Percentiles rank a stretch among this genome's conserved stretches.
These are phyloP conservation scores for Mellivora capensis DNA, from an alignment of 2,113 vertebrate genomes.

Conservation along the genomic window DNA sequence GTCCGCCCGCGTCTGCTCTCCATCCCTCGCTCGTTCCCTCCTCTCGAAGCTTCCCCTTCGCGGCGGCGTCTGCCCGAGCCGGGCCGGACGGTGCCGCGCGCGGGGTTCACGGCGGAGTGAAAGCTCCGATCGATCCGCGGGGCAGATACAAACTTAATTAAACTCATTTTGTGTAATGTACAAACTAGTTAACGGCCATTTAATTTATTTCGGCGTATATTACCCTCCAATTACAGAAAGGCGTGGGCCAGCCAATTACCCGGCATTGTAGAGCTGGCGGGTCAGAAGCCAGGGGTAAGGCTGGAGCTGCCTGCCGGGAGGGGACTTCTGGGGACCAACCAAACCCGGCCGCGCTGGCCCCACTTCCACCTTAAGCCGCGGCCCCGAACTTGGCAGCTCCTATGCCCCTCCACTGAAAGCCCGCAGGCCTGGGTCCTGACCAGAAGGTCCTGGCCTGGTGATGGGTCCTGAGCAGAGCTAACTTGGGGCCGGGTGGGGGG, in stretches of 20 bases:
- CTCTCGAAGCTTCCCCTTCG: background rate
- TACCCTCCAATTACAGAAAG: slow-evolving; percentile 73
- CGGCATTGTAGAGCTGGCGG: slow-evolving; percentile 25
- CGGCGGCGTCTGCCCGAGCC: slow-evolving; percentile 76
- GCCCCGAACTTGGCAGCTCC: background rate
- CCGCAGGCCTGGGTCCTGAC: background rate
- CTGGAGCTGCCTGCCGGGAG: accelerated
- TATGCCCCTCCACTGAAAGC: background rate
- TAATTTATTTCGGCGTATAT: slow-evolving; percentile 83
- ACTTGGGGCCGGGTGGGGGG: accelerated
- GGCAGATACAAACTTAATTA: slow-evolving; percentile 84
- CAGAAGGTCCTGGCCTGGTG: background rate
- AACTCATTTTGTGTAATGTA: slow-evolving; percentile 81
- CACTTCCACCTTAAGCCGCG: background rate
- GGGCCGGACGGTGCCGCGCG: slow-evolving; percentile 56
- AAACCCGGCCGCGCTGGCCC: background rate
- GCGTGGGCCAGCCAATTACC: slow-evolving; percentile 71
- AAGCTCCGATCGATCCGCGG: slow-evolving; percentile 77
- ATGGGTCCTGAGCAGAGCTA: background rate
- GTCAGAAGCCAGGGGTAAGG: background rate
- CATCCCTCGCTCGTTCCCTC: background rate
- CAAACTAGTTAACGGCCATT: slow-evolving; percentile 83
- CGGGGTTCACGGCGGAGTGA: slow-evolving; percentile 45
- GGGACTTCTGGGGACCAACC: background rate
- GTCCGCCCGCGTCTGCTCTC: background rate